A percentile compares a stretch with the other conserved stretches of the same genome.
These are phyloP conservation scores for Tiliqua scincoides DNA, from an alignment of 2,113 vertebrate species.

Conservation along the genomic window DNA sequence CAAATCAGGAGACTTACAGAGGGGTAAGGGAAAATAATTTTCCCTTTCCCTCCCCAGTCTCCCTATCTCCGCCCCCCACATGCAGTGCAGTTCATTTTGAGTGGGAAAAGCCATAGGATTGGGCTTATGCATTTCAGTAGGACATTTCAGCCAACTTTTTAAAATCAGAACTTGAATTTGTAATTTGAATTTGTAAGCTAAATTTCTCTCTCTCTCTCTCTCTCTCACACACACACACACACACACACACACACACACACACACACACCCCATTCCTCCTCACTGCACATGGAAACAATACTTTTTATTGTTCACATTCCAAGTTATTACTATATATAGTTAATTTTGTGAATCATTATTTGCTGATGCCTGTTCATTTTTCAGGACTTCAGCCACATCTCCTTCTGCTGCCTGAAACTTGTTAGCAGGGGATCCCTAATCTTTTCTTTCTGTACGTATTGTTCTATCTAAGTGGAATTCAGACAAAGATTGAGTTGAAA, in stretches of 20 bases:
- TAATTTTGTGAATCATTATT: slow-evolving; percentile 33
- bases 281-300: neutral
- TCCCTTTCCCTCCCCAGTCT: neutral
- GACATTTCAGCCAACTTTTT: too few species aligned
- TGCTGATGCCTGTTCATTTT: slow-evolving; percentile 53
- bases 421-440: slow-evolving; percentile 65
- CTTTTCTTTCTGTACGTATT: slow-evolving; percentile 52
- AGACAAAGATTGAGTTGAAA: slow-evolving; percentile 67
- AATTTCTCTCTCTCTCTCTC: neutral
- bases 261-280: neutral
- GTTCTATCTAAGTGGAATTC: slow-evolving; percentile 65
- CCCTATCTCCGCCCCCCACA: too few species aligned
- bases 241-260: too few species aligned
- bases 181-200: neutral
- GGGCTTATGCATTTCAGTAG: too few species aligned
- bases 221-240: too few species aligned
- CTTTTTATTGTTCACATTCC: slow-evolving; percentile 14
- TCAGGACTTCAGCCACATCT: slow-evolving; percentile 51
- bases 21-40: too few species aligned
- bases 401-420: slow-evolving; percentile 58
- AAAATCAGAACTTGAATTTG: too few species aligned
- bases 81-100: neutral
- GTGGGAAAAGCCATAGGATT: too few species aligned
- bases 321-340: neutral
- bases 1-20: too few species aligned